Base-by-base conservation (phyloP, 2,888 invertebrate genomes). In the Eugnorisma glareosa region DNA sequence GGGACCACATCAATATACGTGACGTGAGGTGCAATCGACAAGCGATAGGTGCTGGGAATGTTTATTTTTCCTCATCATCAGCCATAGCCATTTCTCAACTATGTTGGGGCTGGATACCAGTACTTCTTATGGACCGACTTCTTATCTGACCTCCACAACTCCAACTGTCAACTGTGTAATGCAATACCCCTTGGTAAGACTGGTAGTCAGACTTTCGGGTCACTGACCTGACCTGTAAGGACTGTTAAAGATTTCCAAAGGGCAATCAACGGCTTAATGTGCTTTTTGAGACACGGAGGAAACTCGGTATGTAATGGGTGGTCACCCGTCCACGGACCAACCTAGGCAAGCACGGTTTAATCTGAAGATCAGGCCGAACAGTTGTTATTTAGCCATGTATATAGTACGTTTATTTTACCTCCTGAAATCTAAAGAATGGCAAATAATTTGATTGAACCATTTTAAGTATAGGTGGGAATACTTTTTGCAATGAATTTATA, bases 1-100 rank as follows among this genome's bases (percentile, higher is more conserved):
- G 91, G 92, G 93, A 89, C 91, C 93, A 91, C 92, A 93, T 93
- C 92, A 93, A 94, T 94, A 93, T 91, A 92, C 8, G 91, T 90
- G 86, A 88, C 73, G 86, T 83, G 70, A 64, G 92, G 89, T 80
- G 51, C 82, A 89, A 89, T 77, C 72, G 69, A 70, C 66, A 67
- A 88, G 89, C 80, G 76, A 75, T 67, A 45, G n/a, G n/a, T n/a
- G n/a, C 8, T 35, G 18, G 18, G 3, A 2, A 31, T 7, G 28
- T 31, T 37, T 15, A 54, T 37, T 13, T 5, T 13, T 24, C 63
- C 24, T 57, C n/a, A 54, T n/a, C 11, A n/a, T 5, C 5, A 11
- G 51, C n/a, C n/a, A n/a, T 3, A 54, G 11, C n/a, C 1, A n/a
- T 54, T 54, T 54, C 11, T 1, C 4, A n/a, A 54, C 11, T n/a